Conservation (phyloP, 1,140 invertebrate species). For the Pseudomyrmex cubaensis region DNA sequence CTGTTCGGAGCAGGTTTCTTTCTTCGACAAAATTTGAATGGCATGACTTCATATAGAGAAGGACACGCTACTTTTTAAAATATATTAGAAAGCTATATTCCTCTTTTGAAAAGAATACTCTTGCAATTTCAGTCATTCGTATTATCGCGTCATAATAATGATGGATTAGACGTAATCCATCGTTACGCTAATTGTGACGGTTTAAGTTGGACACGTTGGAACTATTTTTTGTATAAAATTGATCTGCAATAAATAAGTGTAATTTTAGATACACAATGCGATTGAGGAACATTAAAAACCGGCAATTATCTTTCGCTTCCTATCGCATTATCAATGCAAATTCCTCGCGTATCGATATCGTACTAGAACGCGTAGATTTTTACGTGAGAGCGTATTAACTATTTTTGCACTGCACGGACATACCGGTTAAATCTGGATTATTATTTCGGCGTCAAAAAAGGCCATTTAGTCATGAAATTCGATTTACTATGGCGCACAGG, state of each 20-base stretch:
- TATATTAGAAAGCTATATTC: slow-evolving; percentile 37
- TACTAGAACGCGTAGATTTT: slow-evolving; percentile 37
- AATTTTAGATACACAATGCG: slow-evolving; percentile 13
- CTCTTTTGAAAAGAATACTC: slow-evolving; percentile 21
- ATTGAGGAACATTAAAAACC: slow-evolving; percentile 29
- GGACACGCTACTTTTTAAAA: slow-evolving; percentile 37
- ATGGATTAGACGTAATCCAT: background rate
- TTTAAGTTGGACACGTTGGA: slow-evolving; percentile 1
- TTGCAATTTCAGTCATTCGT: background rate
- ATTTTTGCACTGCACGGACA: slow-evolving; percentile 49
- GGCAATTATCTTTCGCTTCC: slow-evolving; percentile 42
- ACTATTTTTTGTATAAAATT: background rate
- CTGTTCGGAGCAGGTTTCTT: slow-evolving; percentile 19
- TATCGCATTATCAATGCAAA: slow-evolving; percentile 48
- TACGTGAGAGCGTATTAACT: slow-evolving; percentile 49
- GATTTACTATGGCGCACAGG: slow-evolving; percentile 50
- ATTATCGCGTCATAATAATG: background rate
- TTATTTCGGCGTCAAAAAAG: slow-evolving; percentile 58
- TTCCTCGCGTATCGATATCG: slow-evolving; percentile 26
- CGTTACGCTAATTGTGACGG: no score
- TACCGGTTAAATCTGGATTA: slow-evolving; percentile 59
- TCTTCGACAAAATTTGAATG: slow-evolving; percentile 44
- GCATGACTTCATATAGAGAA: slow-evolving; percentile 14
- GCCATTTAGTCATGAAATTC: slow-evolving; percentile 57
- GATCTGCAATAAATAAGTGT: background rate